A percentile compares a stretch with the other conserved stretches of the same genome.
Evolutionary conservation across 2,888 invertebrate species (phyloP).

Genomic region (Frankliniella fusca): DNA sequence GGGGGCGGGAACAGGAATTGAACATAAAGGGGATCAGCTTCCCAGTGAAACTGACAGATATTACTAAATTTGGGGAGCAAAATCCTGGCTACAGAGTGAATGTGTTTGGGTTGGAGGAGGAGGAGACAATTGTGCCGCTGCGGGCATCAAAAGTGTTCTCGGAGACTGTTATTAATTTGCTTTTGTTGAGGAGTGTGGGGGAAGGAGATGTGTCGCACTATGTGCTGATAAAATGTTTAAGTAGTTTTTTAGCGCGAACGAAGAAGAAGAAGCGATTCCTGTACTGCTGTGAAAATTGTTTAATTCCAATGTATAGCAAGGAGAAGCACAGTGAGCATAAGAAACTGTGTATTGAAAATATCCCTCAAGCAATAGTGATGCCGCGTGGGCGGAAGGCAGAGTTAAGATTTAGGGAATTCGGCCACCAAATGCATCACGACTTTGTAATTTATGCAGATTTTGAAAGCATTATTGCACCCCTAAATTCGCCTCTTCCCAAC

Average conservation of each 20-base stretch:
- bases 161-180: not conserved
- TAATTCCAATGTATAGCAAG: not conserved
- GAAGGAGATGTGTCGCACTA: not conserved
- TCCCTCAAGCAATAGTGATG: not conserved
- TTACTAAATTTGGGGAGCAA: too few relatives aligned
- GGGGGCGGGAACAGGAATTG: too few relatives aligned
- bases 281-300: not conserved
- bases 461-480: not conserved
- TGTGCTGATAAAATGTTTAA: not conserved
- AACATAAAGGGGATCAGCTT: too few relatives aligned
- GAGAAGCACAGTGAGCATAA: not conserved
- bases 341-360: not conserved
- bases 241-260: not conserved
- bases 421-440: not conserved
- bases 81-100: not conserved
- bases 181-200: not conserved
- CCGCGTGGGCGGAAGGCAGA: not conserved
- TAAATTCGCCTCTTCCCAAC: not conserved
- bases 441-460: not conserved
- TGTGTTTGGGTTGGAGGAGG: not conserved
- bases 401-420: not conserved
- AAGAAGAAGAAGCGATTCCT: not conserved
- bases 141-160: not conserved
- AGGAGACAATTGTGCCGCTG: not conserved
- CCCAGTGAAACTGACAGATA: too few relatives aligned